Evolutionary conservation across 1,140 invertebrate species (phyloP), one percentile per base, ranked within the genome.

Genomic region (Pachyrhynchus sulphureomaculatus): DNA sequence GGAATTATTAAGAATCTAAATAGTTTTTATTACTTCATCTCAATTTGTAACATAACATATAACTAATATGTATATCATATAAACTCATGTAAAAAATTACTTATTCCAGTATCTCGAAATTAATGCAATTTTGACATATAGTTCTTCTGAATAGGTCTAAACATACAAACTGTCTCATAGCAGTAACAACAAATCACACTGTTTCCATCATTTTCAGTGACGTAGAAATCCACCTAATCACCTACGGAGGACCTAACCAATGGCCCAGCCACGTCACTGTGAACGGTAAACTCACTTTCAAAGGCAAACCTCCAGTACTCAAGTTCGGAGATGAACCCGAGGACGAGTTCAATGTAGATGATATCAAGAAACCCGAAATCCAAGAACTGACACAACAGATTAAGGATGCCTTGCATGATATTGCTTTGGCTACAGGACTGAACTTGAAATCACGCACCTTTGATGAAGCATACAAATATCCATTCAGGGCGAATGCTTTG

Each of bases 401-500:
- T 18, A 39, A 52, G 29, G 33, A 29, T 3, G 20, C 64, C n/a
- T 15, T 64, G 17, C 36, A 59, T 13, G 67, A 75, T 17, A 6
- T 74, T 0, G 47, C 64, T 8, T 53, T 73, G 1, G 66, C 64
- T 8, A 13, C 68, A 1, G 70, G 66, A 6, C 13, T 57, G 3
- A 72, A 68, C 66, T 72, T n/a, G 66, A 62, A 80, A 66, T 73
- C 80, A 29, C 74, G 75, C 17, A 83, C 84, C 17, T 85, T 84
- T 65, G 67, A 77, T 15, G 75, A 83, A 64, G 83, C 81, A 2
- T 68, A 82, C 2, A 65, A 77, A 6, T 87, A 85, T 77, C 84
- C 84, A 32, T 87, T 84, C 78, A 80, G 86, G 72, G 73, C 81
- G 3, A 80, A 79, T 4, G 81, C 86, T 2, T 77, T 79, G 0